A percentile compares a stretch with the other conserved stretches of the same genome.
Evolutionary conservation across 2,113 vertebrate genomes (phyloP).

Genomic region (Labrus mixtus): DNA sequence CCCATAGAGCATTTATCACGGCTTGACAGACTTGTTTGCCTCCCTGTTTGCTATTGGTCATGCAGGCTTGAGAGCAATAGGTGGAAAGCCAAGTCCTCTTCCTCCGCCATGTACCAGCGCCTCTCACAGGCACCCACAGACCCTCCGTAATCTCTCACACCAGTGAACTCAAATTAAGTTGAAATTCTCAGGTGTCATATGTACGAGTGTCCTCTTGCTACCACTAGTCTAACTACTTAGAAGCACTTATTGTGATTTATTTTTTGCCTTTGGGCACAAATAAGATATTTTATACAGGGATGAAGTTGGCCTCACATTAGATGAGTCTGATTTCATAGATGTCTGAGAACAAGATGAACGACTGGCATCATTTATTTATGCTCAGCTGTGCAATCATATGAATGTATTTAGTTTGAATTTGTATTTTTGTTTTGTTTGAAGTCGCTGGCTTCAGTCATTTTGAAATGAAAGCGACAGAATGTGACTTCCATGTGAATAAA

Average conservation of each 20-base stretch:
- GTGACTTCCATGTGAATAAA: slow-evolving; percentile 35
- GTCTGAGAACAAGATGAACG: slow-evolving; percentile 29
- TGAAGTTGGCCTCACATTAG: slow-evolving; percentile 7
- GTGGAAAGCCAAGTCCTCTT: slow-evolving; percentile 65
- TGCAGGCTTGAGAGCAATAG: slow-evolving; percentile 64
- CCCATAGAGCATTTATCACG: slow-evolving; percentile 65
- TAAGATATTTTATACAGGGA: slow-evolving; percentile 9
- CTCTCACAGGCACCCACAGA: slow-evolving; percentile 45
- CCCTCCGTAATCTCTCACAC: slow-evolving; percentile 62
- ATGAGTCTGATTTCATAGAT: slow-evolving; percentile 9
- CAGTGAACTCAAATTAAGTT: slow-evolving; percentile 67
- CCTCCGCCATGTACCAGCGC: slow-evolving; percentile 50
- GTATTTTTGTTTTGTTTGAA: slow-evolving; percentile 36
- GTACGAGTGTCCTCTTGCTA: slow-evolving; percentile 30
- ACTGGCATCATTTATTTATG: slow-evolving; percentile 43
- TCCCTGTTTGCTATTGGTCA: slow-evolving; percentile 67
- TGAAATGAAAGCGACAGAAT: slow-evolving; percentile 42
- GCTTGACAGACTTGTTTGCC: slow-evolving; percentile 55
- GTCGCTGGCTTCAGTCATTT: slow-evolving; percentile 41
- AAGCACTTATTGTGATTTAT: slow-evolving; percentile 1
- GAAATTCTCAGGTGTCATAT: slow-evolving; percentile 65
- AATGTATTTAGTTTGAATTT: slow-evolving; percentile 45
- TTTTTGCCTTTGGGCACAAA: not conserved
- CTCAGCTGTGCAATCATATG: slow-evolving; percentile 23
- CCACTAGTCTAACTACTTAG: slow-evolving; percentile 26